A percentile compares a stretch with the other conserved stretches of the same genome.
phyloP scores from a whole-genome alignment of 2,888 invertebrate species.

The Charanyca ferruginea region DNA sequence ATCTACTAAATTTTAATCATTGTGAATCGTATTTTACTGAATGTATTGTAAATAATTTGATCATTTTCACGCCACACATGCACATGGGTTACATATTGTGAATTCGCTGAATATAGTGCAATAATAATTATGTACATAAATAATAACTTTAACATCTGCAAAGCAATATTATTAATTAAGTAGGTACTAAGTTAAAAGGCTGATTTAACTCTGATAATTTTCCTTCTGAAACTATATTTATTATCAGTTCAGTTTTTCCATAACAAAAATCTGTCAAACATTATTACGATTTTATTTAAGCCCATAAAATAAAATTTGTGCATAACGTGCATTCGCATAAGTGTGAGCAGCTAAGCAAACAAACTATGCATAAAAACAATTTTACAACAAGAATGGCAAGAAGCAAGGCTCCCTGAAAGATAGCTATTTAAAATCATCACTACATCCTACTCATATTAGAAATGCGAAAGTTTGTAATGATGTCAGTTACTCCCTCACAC shows the following conservation, averaged over 20 bases:
- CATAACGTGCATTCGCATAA: constrained; percentile 12
- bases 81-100: too few species aligned
- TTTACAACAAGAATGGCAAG: not conserved
- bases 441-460: too few species aligned
- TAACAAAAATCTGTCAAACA: too few species aligned
- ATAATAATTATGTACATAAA: not conserved
- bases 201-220: not conserved
- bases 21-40: too few species aligned
- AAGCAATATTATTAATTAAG: not conserved
- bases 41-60: too few species aligned
- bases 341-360: constrained; percentile 5
- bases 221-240: too few species aligned
- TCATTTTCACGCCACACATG: too few species aligned
- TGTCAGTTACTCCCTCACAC: too few species aligned
- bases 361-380: not conserved
- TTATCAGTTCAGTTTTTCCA: too few species aligned
- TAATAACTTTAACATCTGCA: not conserved
- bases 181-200: not conserved
- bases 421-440: not conserved
- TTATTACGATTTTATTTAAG: too few species aligned
- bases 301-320: not conserved
- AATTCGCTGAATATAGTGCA: not conserved
- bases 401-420: not conserved
- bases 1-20: too few species aligned
- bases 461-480: too few species aligned